Evolutionary conservation across 2,888 invertebrate genomes (phyloP), one percentile per base, ranked within the genome.

Genomic region (Drepanosiphum platanoidis): DNA sequence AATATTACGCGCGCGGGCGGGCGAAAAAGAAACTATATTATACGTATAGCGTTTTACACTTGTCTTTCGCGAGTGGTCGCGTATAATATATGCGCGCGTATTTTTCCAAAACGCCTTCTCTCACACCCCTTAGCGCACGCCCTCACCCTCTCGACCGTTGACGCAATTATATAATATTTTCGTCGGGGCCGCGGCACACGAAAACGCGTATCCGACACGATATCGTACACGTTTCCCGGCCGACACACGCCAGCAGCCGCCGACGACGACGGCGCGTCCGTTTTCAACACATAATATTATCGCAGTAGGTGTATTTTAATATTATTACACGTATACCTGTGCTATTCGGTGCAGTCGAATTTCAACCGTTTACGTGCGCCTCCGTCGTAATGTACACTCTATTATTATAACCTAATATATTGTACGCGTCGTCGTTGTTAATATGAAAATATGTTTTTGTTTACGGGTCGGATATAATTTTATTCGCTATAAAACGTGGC

Each of bases 11-110:
- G n/a, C 58, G 61, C 11, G 9, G 22, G 8, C 36, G n/a, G 7
- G n/a, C 1, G 58, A 36, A 77, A 64, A 77, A 77, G 1, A 22
- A 79, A 66, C 30, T 42, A n/a, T n/a, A n/a, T n/a, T 46, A 64
- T 30, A n/a, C n/a, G n/a, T n/a, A 22, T n/a, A n/a, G 32, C 81
- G 72, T 82, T 82, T 82, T 82, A 82, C 81, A 72, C 81, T 61
- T 72, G 70, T 72, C 61, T 72, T 58, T 72, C 58, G 30, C 36
- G 18, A 9, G 9, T n/a, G n/a, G n/a, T n/a, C n/a, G n/a, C n/a
- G n/a, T n/a, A n/a, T n/a, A n/a, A n/a, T n/a, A 18, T 18, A 3
- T 3, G 39, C 32, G 39, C 30, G n/a, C 66, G 30, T 66, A 30
- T 66, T 61, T 74, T 58, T 7, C 13, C 22, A 79, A 68, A 72